Base-by-base conservation (phyloP, 2,888 invertebrate genomes). In the Phaonia tiefii region DNA sequence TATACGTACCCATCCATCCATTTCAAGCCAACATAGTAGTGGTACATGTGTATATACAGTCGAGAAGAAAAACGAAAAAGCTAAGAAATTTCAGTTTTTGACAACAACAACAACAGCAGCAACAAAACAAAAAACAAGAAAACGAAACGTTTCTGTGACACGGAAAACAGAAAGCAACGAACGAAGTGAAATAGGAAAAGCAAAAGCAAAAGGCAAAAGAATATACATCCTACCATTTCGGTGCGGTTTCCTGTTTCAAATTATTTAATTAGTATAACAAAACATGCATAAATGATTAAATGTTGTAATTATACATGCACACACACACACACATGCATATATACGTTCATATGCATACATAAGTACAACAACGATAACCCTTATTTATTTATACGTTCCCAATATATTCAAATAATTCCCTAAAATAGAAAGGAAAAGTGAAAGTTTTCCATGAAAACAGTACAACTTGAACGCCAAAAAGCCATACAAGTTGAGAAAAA, bases 1-100 rank as follows among this genome's bases (percentile, higher is more conserved):
- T 85, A 83, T 83, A 71, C 70, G 46, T 22, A 56, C 54, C 37
- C 31, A 31, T 31, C 31, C 31, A 31, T 31, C 31, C 8, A 31
- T 8, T 31, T 8, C 31, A 31, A 31, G n/a, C n/a, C n/a, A n/a
- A 3, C 31, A 31, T 31, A 3, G 31, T 8, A 60, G 49, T 39
- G 22, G 25, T 54, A 54, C 63, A 63, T 42, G 42, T 42, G 65
- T 17, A 66, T 20, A 26, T 54, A 58, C 44, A 80, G 54, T 71
- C 60, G 46, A 31, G 31, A 56, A 76, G 63, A 49, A 39, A 67
- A 70, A 58, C 39, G n/a, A 58, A 78, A 75, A 7, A 44, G n/a
- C 31, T 31, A 31, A 31, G 51, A 46, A 71, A 79, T 67, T 75
- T 44, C 39, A 63, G 31, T 42, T 63, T 63, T 20, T 75, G 71